Evolutionary conservation across 2,113 vertebrate genomes (phyloP).

Genomic region (Ariopsis seemanni): DNA sequence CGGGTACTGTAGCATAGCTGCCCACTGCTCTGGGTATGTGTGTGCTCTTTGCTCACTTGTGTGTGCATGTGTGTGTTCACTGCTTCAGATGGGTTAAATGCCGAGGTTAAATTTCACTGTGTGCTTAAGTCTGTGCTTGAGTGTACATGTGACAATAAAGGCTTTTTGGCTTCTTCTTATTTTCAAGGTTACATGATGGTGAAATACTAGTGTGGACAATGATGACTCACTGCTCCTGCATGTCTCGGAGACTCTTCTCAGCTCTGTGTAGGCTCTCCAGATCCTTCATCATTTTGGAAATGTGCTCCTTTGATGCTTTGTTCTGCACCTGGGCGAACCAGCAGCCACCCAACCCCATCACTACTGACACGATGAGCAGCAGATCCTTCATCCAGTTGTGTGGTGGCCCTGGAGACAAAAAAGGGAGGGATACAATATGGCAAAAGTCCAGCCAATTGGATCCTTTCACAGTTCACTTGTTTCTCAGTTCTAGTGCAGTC

Average conservation of each 20-base stretch:
- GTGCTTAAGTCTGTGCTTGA: too few relatives aligned
- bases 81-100: too few relatives aligned
- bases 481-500: neutral
- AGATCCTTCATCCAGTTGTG: slow-evolving; percentile 99
- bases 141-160: too few relatives aligned
- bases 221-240: slow-evolving; percentile 87
- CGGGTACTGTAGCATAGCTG: too few relatives aligned
- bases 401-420: slow-evolving; percentile 79
- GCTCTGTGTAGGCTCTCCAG: slow-evolving; percentile 93
- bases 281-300: slow-evolving; percentile 96
- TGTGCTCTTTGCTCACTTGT: too few relatives aligned
- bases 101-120: too few relatives aligned
- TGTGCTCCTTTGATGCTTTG: slow-evolving; percentile 88
- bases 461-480: neutral
- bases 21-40: too few relatives aligned
- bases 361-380: slow-evolving; percentile 89
- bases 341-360: slow-evolving; percentile 94
- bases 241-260: slow-evolving; percentile 88
- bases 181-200: neutral
- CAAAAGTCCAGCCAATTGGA: neutral
- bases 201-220: neutral
- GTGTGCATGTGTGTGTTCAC: too few relatives aligned
- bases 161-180: neutral
- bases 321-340: slow-evolving; percentile 95
- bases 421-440: neutral